Conservation (phyloP, 2,113 vertebrate genomes). For the Sminthopsis crassicaudata region DNA sequence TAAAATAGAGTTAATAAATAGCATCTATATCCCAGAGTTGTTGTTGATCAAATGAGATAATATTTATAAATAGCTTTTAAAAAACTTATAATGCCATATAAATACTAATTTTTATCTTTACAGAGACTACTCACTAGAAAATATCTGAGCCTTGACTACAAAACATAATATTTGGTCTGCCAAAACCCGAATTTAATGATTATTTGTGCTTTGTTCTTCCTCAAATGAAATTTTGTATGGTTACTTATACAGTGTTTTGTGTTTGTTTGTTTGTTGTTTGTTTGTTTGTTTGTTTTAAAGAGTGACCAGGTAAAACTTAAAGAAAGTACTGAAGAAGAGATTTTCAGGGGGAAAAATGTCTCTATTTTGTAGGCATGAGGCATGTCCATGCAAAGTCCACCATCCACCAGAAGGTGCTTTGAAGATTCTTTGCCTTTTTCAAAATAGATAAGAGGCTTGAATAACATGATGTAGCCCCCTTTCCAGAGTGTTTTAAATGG, state of each 20-base stretch:
- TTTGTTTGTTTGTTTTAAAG: too few species aligned
- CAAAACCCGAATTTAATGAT: neutral
- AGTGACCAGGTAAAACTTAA: neutral
- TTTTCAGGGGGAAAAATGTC: neutral
- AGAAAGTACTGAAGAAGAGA: neutral
- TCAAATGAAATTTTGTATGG: neutral
- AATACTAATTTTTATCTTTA: neutral
- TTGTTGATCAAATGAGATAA: too few species aligned
- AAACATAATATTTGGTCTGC: neutral
- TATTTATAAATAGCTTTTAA: too few species aligned
- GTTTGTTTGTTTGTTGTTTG: neutral
- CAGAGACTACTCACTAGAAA: neutral
- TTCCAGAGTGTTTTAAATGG: slow-evolving; percentile 11
- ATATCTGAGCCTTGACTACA: neutral
- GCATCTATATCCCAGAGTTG: too few species aligned
- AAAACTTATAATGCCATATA: too few species aligned
- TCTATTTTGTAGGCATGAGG: neutral
- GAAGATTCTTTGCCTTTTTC: neutral
- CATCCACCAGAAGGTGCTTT: slow-evolving; percentile 13
- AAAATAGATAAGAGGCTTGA: slow-evolving; percentile 5
- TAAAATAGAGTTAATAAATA: too few species aligned
- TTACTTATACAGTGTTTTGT: neutral
- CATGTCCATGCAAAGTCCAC: slow-evolving; percentile 13
- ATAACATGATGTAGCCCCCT: neutral
- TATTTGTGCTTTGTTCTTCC: neutral